Evolutionary conservation across 2,888 invertebrate genomes (phyloP).

Genomic region (Neoitamus cyanurus): DNA sequence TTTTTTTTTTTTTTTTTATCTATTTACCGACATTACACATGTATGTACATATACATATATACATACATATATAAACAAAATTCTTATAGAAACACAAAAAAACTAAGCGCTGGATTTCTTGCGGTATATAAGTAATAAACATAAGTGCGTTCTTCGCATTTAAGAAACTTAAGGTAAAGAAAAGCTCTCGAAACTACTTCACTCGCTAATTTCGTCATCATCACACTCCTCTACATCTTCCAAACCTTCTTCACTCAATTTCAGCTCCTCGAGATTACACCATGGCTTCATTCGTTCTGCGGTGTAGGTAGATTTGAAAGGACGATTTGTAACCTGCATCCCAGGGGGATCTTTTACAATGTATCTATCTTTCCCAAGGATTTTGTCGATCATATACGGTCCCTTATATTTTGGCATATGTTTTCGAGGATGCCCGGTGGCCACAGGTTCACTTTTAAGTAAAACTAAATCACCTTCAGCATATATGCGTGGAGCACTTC

Average conservation of each 20-base stretch:
- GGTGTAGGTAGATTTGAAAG: neutral
- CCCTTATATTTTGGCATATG: neutral
- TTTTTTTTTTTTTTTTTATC: too few species aligned
- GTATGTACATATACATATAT: too few species aligned
- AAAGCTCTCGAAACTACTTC: too few species aligned
- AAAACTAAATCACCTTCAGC: neutral
- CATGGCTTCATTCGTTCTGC: neutral
- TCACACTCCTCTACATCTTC: neutral
- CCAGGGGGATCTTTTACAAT: neutral
- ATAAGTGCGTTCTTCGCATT: too few species aligned
- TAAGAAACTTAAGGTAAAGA: too few species aligned
- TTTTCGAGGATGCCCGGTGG: neutral
- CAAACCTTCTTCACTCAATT: neutral
- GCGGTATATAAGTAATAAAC: too few species aligned
- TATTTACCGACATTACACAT: too few species aligned
- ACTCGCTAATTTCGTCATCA: too few species aligned
- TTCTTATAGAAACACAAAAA: too few species aligned
- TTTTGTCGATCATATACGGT: neutral
- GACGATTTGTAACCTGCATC: neutral
- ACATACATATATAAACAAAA: too few species aligned
- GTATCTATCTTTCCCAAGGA: neutral
- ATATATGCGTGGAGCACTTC: neutral
- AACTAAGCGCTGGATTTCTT: too few species aligned
- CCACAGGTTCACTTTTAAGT: neutral
- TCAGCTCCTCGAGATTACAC: neutral